A percentile compares a stretch with the other conserved stretches of the same genome.
Evolutionary conservation across 2,797 vertebrate species (phyloP).

Genomic region (Paguma larvata): DNA sequence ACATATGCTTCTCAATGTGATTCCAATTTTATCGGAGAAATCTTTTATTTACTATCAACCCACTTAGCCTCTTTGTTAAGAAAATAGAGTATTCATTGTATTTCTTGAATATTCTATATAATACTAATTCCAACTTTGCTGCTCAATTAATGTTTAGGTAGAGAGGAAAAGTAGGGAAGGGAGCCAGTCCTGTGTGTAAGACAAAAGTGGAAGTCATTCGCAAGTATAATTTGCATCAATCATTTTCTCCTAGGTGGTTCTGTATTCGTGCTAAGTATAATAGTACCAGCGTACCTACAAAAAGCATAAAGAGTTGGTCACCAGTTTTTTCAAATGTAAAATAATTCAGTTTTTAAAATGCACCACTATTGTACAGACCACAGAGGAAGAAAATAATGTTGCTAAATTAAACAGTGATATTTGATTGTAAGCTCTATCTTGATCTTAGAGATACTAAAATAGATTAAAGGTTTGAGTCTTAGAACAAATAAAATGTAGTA

Average conservation of each 20-base stretch:
- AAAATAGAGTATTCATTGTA: not conserved
- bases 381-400: not conserved
- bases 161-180: conserved; percentile 44
- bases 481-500: not conserved
- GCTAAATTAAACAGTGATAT: not conserved
- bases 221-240: conserved; percentile 2
- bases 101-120: conserved; percentile 8
- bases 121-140: not conserved
- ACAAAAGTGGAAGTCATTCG: conserved; percentile 36
- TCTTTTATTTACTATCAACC: conserved; percentile 59
- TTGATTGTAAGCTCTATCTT: conserved; percentile 33
- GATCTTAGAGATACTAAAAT: not conserved
- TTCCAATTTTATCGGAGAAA: conserved; percentile 47
- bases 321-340: not conserved
- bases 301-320: not conserved
- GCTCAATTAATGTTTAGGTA: not conserved
- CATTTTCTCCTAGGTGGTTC: conserved; percentile 35
- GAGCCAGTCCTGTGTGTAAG: not conserved
- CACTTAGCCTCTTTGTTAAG: conserved; percentile 27
- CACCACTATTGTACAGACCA: not conserved
- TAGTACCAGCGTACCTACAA: not conserved
- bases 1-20: conserved; percentile 66
- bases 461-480: not conserved
- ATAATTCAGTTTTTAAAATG: not conserved
- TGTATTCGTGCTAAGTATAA: not conserved